Base-by-base conservation (phyloP, 2,113 vertebrate genomes). In the Otocyon megalotis region DNA sequence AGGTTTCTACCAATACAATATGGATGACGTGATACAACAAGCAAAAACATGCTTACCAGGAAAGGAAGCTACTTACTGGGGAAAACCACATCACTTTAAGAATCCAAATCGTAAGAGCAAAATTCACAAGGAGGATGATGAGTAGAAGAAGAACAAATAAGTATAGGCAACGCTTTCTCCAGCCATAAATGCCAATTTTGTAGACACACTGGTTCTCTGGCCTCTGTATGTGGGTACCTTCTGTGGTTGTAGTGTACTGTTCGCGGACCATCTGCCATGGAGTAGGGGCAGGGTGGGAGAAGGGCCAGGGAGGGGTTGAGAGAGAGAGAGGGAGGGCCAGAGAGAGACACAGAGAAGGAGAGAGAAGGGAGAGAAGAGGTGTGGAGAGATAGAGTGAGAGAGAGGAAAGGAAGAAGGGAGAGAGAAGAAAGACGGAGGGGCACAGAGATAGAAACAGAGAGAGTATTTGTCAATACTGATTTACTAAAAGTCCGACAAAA, bases 51-150 rank as follows among this genome's bases (percentile, higher is more conserved):
- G 17, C 19, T 69, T 54, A 80, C 50, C 72, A 56, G 26, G 56
- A 80, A 71, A 97, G 77, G n/a, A 93, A n/a, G 58, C 74, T 43
- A 98, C 99, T 98, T 98, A 99, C 99, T 94, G 99, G 98, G 97
- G 99, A 99, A 98, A 99, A 99, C 99, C 99, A 99, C 99, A 99
- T 99, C 97, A 99, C 99, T 98, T 99, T 99, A 88, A 99, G 98
- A 98, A 99, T 99, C 99, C 99, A 99, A 97, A 99, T 99, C 74
- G 99, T 99, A 92, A 99, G 99, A 95, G 99, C 99, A 91, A 99
- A 98, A 98, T 99, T 99, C 98, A 99, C 99, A 81, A 99, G 99
- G 79, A 99, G 98, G 97, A 99, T 98, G 98, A 99, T 97, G 94
- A 99, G 98, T 92, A 99, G 98, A 93, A 99, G 99, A 53, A 99